These are phyloP conservation scores for Erethizon dorsatum DNA, from an alignment of 2,797 vertebrate genomes.

Conservation along the genomic window DNA sequence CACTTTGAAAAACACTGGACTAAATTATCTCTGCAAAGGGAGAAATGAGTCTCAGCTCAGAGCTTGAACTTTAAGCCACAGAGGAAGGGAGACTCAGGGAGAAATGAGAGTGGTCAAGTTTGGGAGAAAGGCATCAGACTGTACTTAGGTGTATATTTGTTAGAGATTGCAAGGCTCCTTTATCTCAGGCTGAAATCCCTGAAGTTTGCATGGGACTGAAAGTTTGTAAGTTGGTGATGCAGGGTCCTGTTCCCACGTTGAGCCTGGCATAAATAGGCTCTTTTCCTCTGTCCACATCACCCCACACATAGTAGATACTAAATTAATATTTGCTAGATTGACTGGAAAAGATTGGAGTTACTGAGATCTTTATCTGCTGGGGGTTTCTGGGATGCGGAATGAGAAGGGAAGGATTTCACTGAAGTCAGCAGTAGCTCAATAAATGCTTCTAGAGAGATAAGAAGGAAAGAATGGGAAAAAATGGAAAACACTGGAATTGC, in stretches of 20 bases:
- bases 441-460: constrained; percentile 54
- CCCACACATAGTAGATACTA: constrained; percentile 42
- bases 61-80: neutral
- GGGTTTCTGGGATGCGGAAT: constrained; percentile 39
- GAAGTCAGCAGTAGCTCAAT: constrained; percentile 60
- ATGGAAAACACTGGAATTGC: constrained; percentile 46
- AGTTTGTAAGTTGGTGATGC: constrained; percentile 36
- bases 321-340: constrained; percentile 53
- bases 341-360: constrained; percentile 52
- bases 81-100: neutral
- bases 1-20: constrained; percentile 33
- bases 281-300: constrained; percentile 11
- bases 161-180: constrained; percentile 27
- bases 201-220: neutral
- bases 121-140: neutral
- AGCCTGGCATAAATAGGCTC: neutral
- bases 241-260: constrained; percentile 24
- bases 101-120: constrained; percentile 25
- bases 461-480: neutral
- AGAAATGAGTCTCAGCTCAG: neutral
- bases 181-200: constrained; percentile 50
- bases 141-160: neutral
- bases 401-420: constrained; percentile 46
- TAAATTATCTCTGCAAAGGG: constrained; percentile 55
- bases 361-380: constrained; percentile 22